These are phyloP conservation scores for Arvicanthis niloticus DNA, from an alignment of 2,113 vertebrate genomes.

Conservation along the genomic window DNA sequence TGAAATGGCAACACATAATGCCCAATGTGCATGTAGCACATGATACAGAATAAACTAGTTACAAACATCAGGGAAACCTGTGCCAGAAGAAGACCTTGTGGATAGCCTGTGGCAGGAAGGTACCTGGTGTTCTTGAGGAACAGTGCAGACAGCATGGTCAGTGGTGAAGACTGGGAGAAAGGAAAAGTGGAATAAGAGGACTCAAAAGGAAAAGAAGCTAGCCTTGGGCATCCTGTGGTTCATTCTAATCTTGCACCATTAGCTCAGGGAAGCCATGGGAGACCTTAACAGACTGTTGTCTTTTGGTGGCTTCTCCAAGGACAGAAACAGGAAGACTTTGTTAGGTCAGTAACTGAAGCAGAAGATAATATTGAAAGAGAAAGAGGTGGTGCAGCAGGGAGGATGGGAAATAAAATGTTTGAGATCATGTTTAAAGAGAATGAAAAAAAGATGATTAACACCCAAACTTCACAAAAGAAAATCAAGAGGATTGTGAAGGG, in stretches of 20 bases:
- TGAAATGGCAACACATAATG: too few relatives aligned
- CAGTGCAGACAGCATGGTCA: not conserved
- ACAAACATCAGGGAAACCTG: not conserved
- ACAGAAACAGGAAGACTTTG: not conserved
- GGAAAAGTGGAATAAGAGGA: not conserved
- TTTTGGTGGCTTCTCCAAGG: not conserved
- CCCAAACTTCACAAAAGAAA: not conserved
- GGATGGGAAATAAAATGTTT: not conserved
- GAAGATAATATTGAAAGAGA: not conserved
- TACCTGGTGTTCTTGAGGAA: not conserved
- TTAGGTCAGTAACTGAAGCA: not conserved
- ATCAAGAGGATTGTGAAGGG: not conserved
- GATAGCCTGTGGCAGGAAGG: too few relatives aligned
- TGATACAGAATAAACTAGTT: not conserved
- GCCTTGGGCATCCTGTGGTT: not conserved
- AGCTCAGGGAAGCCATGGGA: too few relatives aligned
- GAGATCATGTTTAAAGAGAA: not conserved
- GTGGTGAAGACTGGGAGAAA: not conserved
- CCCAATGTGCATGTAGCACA: fast-evolving
- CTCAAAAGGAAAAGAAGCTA: fast-evolving
- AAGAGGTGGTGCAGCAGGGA: not conserved
- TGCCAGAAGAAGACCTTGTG: not conserved
- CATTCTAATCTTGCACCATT: not conserved
- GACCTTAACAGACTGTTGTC: not conserved
- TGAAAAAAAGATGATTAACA: not conserved